Base-by-base conservation (phyloP, 2,113 vertebrate species). In the Ovibos moschatus region DNA sequence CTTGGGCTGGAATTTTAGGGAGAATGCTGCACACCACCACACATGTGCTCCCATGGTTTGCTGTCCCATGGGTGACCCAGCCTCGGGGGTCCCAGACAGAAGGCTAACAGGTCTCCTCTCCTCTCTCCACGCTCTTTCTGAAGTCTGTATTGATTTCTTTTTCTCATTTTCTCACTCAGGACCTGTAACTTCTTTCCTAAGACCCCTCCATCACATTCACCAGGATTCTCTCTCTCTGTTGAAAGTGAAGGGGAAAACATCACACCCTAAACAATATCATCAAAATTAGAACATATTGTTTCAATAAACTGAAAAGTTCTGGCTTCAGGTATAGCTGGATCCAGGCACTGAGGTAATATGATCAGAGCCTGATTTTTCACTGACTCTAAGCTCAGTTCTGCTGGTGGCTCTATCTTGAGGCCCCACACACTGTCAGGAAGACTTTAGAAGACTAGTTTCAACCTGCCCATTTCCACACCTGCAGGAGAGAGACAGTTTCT, bases 261-360 rank as follows among this genome's bases (percentile, higher is more conserved):
- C 9, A 62, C 28, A 57, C 12, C 64, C 17, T 9, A 74, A 51
- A 51, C 6, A 21, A 2, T 36, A 50, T 23, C 79, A 79, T 57
- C 3, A 40, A 81, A 87, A 95, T 43, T 64, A 16, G 7, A 71
- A 55, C 30, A 33, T 55, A 36, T n/a, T 83, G 7, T 36, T 87
- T 94, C n/a, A 81, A 11, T 62, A 85, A 25, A 58, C 33, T 16
- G 91, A 82, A 62, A 96, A 76, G 11, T 10, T 5, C 50, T 78
- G 78, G 28, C n/a, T 92, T 92, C 76, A 96, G 96, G 47, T 62
- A 27, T 30, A 82, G 62, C 87, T 93, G 81, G 57, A 89, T 96
- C 83, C 58, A 74, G 79, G 74, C 10, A 5, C 74, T 53, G 43
- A 25, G 5, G 11, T 8, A 53, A 2, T 6, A 11, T 13, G 57